phyloP scores from a whole-genome alignment of 2,888 invertebrate species.

The Ornithoptera alexandrae region DNA sequence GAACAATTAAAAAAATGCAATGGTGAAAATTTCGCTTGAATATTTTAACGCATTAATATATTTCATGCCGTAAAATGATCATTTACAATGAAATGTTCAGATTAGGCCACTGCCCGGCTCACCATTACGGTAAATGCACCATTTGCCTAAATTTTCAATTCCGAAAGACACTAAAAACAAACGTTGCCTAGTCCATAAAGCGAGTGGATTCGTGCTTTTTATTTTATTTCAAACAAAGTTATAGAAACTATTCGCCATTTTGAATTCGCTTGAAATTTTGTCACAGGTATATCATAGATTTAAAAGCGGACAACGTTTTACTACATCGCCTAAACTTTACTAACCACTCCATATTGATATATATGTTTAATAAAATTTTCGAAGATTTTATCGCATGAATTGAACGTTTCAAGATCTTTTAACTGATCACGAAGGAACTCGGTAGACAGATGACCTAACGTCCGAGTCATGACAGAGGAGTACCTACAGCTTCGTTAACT shows the following conservation, averaged over 20 bases:
- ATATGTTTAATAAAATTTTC: too few species aligned
- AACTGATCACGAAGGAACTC: too few species aligned
- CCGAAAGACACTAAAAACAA: slow-evolving; percentile 23
- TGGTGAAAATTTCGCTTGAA: background rate
- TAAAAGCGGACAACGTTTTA: background rate
- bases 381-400: too few species aligned
- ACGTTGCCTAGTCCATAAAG: slow-evolving; percentile 17
- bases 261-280: slow-evolving; percentile 1
- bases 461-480: too few species aligned
- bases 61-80: slow-evolving; percentile 7
- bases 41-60: background rate
- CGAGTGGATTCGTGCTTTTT: slow-evolving; percentile 6
- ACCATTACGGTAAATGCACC: slow-evolving; percentile 24
- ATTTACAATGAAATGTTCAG: slow-evolving; percentile 25
- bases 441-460: too few species aligned
- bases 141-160: slow-evolving; percentile 28
- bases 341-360: too few species aligned
- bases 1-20: background rate
- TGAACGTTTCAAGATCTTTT: too few species aligned
- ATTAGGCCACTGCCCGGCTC: slow-evolving; percentile 12
- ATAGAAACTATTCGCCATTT: slow-evolving; percentile 1
- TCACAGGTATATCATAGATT: background rate
- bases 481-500: too few species aligned
- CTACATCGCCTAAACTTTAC: background rate
- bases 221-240: slow-evolving; percentile 14